Percentiles rank a stretch among this genome's conserved stretches.
phyloP scores from a whole-genome alignment of 35 echinoderm and acorn worm genomes.

The Apostichopus parvimensis region DNA sequence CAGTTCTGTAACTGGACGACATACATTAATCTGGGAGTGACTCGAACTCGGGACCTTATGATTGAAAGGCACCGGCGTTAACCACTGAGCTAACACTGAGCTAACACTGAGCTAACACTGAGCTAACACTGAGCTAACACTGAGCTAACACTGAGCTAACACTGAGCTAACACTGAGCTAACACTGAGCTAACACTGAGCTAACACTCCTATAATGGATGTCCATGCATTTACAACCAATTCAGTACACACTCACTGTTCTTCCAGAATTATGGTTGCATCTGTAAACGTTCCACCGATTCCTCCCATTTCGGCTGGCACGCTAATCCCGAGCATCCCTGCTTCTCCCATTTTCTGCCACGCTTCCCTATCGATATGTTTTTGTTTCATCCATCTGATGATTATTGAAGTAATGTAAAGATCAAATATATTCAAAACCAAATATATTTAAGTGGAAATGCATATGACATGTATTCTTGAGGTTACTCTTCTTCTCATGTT shows the following conservation, averaged over 20 bases:
- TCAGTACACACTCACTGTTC: slow-evolving; percentile 66
- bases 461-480: too few species aligned
- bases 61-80: too few species aligned
- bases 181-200: neutral
- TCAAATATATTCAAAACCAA: neutral
- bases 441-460: too few species aligned
- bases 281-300: slow-evolving; percentile 61
- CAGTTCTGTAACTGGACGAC: too few species aligned
- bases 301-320: slow-evolving; percentile 63
- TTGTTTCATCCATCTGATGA: slow-evolving; percentile 66
- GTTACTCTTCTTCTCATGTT: too few species aligned
- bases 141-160: too few species aligned
- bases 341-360: slow-evolving; percentile 52
- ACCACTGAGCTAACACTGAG: too few species aligned
- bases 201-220: neutral
- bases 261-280: slow-evolving; percentile 53
- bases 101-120: too few species aligned
- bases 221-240: neutral
- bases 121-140: too few species aligned
- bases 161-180: too few species aligned
- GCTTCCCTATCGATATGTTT: slow-evolving; percentile 46
- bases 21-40: too few species aligned
- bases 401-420: neutral
- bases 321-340: slow-evolving; percentile 70
- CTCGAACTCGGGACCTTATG: too few species aligned